These are phyloP conservation scores for Bucco capensis DNA, from an alignment of 2,113 vertebrate genomes.

Conservation along the genomic window DNA sequence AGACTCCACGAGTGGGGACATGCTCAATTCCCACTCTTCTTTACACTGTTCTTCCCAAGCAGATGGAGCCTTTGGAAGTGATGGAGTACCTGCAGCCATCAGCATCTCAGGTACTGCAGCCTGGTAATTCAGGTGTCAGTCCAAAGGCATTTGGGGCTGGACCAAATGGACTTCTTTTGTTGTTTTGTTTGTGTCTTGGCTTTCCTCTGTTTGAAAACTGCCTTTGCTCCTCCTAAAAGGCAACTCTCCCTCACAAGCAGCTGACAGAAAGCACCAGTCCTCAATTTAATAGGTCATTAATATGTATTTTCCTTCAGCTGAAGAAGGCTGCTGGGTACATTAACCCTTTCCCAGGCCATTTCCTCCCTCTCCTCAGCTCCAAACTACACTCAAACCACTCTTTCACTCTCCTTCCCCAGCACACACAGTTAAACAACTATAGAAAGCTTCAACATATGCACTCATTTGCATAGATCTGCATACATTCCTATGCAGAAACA, in stretches of 20 bases:
- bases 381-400: neutral
- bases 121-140: neutral
- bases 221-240: neutral
- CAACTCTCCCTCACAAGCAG: neutral
- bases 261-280: neutral
- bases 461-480: neutral
- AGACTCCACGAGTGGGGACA: neutral
- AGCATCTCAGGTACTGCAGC: neutral
- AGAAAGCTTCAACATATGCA: neutral
- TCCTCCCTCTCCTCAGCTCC: neutral
- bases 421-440: neutral
- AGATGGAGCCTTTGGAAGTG: neutral
- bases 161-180: neutral
- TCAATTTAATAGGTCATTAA: neutral
- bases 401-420: neutral
- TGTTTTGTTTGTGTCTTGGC: neutral
- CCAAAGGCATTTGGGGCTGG: neutral
- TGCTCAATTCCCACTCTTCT: neutral
- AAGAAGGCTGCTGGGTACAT: neutral
- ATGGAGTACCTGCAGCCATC: neutral
- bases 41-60: neutral
- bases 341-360: neutral
- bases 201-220: neutral
- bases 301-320: neutral
- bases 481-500: neutral